Conservation (phyloP, 2,888 invertebrate species). For the Epistrophella euchroma region DNA sequence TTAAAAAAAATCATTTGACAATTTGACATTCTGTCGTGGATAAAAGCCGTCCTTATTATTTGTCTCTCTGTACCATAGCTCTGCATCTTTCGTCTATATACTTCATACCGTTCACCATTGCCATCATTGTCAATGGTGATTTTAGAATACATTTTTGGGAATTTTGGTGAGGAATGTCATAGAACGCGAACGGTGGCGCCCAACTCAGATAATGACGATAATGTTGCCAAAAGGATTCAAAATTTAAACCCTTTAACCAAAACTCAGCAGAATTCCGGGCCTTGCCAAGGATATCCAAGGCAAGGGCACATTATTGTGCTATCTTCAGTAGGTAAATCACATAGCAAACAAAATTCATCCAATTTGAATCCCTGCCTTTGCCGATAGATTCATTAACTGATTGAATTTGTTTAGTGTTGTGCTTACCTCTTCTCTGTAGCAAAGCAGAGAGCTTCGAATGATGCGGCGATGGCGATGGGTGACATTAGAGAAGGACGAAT, state of each 20-base stretch:
- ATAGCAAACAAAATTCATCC: conserved; percentile 63
- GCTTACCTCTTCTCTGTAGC: conserved; percentile 45
- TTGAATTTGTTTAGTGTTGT: conserved; percentile 66
- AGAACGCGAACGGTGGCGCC: neutral
- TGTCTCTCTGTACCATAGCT: neutral
- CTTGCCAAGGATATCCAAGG: conserved; percentile 5
- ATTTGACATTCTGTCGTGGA: neutral
- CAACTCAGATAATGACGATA: conserved; percentile 38
- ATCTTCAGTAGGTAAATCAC: conserved; percentile 54
- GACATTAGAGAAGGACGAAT: conserved; percentile 16
- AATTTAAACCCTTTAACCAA: conserved; percentile 40
- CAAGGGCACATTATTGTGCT: conserved; percentile 43
- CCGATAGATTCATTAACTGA: conserved; percentile 71
- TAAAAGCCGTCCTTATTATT: conserved; percentile 13
- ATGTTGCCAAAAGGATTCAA: conserved; percentile 31
- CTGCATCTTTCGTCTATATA: neutral
- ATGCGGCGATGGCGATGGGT: neutral
- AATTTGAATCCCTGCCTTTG: conserved; percentile 52
- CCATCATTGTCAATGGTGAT: conserved; percentile 18
- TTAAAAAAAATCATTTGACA: conserved; percentile 54
- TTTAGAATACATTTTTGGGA: conserved; percentile 13
- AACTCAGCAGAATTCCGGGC: neutral
- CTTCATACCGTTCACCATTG: neutral
- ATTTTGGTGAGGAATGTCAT: conserved; percentile 8
- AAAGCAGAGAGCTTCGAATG: neutral